These are phyloP conservation scores for Oxystoma pomonae DNA, from an alignment of 2,888 invertebrate genomes.

Conservation along the genomic window DNA sequence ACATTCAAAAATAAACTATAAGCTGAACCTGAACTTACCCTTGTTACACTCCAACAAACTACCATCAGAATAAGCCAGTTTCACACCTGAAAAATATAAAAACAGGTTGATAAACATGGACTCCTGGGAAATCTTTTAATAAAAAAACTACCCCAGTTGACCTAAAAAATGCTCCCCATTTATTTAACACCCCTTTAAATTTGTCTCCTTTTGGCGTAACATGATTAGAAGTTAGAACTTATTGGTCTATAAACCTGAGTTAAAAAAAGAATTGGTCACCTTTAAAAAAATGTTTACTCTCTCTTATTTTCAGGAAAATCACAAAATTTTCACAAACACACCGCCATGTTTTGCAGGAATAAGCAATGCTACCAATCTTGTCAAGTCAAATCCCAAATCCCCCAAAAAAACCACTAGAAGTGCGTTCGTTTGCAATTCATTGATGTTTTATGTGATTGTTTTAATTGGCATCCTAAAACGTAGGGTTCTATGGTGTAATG, in stretches of 20 bases:
- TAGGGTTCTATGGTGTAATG: slow-evolving; percentile 51
- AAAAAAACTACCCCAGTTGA: background rate
- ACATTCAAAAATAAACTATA: too few species aligned
- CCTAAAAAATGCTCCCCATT: background rate
- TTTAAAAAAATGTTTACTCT: background rate
- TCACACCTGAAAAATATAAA: background rate
- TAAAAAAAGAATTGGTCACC: too few species aligned
- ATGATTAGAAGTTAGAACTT: too few species aligned
- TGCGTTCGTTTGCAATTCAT: too few species aligned
- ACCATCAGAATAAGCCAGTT: background rate
- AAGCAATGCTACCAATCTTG: background rate
- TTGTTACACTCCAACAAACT: background rate
- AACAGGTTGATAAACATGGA: background rate
- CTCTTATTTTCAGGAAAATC: background rate
- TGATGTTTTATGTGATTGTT: too few species aligned
- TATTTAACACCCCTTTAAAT: too few species aligned
- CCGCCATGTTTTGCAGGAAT: background rate
- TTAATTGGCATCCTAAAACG: background rate
- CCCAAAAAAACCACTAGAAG: background rate
- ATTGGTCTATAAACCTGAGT: too few species aligned
- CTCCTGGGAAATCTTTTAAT: background rate
- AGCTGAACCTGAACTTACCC: background rate
- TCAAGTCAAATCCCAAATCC: background rate
- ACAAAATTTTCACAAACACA: background rate
- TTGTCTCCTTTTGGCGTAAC: too few species aligned